Evolutionary conservation across 2,797 vertebrate genomes (phyloP).

Genomic region (Gymnocypris eckloni): DNA sequence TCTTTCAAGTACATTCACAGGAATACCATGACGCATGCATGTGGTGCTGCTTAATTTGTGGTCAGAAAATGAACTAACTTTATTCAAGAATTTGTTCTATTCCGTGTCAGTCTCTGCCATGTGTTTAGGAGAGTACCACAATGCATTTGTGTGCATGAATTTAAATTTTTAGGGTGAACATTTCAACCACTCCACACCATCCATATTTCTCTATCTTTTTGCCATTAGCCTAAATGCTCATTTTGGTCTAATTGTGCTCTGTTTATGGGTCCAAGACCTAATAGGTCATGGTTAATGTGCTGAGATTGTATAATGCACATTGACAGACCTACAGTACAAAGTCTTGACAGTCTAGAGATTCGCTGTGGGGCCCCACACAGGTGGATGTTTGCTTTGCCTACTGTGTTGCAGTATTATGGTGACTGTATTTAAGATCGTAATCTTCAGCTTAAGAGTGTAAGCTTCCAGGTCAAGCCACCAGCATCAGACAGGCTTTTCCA

Average conservation of each 20-base stretch:
- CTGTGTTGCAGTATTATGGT: conserved; percentile 23
- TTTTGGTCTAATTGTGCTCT: conserved; percentile 39
- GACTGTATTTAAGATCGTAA: conserved; percentile 33
- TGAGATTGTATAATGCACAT: conserved; percentile 25
- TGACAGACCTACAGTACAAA: conserved; percentile 28
- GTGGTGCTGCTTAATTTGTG: background rate
- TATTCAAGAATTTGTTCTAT: background rate
- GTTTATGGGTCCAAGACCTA: conserved; percentile 22
- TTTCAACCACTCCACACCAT: background rate
- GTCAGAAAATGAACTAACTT: background rate
- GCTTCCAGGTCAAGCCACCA: conserved; percentile 35
- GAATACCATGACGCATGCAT: too few species aligned
- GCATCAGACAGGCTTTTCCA: conserved; percentile 13
- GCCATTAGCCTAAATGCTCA: conserved; percentile 44
- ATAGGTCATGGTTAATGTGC: conserved; percentile 36
- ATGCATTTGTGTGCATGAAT: background rate
- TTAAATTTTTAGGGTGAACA: background rate
- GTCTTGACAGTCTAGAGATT: conserved; percentile 24
- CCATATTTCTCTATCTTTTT: conserved; percentile 17
- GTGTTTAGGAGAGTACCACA: background rate
- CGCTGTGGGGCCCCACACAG: background rate
- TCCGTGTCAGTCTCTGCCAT: background rate
- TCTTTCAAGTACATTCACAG: too few species aligned
- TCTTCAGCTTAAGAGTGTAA: conserved; percentile 38
- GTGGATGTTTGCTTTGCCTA: conserved; percentile 41